Evolutionary conservation across 2,888 invertebrate genomes (phyloP).

Genomic region (Lasioglossum morio): DNA sequence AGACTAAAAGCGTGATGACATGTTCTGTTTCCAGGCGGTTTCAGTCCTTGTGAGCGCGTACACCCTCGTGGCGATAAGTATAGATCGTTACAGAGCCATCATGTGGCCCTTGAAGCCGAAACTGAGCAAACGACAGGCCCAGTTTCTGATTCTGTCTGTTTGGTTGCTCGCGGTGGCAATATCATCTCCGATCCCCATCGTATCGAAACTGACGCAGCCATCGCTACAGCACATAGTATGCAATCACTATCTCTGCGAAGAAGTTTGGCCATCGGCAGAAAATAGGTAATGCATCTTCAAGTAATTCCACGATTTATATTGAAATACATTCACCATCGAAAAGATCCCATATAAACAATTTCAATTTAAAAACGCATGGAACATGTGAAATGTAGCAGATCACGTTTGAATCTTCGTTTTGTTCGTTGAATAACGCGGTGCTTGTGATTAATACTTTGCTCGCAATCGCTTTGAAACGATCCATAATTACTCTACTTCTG

Average conservation of each 20-base stretch:
- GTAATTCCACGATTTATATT: background rate
- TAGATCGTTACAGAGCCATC: conserved; percentile 96
- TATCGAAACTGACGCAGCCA: conserved; percentile 89
- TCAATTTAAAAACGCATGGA: background rate
- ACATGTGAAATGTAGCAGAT: background rate
- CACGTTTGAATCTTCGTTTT: background rate
- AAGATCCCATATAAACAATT: background rate
- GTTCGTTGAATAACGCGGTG: background rate
- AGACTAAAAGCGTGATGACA: background rate
- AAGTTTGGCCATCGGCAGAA: conserved; percentile 88
- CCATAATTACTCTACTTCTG: too few relatives aligned
- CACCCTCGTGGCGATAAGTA: conserved; percentile 95
- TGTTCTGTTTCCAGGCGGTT: conserved; percentile 85
- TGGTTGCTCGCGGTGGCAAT: conserved; percentile 92
- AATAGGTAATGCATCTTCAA: conserved; percentile 84
- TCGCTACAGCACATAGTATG: conserved; percentile 88
- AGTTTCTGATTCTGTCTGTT: conserved; percentile 89
- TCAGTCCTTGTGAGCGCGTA: conserved; percentile 95
- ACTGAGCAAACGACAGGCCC: conserved; percentile 90
- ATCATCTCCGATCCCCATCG: conserved; percentile 92
- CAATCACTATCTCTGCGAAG: conserved; percentile 89
- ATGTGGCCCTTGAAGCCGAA: conserved; percentile 94
- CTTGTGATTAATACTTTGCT: background rate
- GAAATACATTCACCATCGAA: background rate
- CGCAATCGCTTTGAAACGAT: background rate